Evolutionary conservation across 2,888 invertebrate species (phyloP).

Genomic region (Pyrrhosoma nymphula): DNA sequence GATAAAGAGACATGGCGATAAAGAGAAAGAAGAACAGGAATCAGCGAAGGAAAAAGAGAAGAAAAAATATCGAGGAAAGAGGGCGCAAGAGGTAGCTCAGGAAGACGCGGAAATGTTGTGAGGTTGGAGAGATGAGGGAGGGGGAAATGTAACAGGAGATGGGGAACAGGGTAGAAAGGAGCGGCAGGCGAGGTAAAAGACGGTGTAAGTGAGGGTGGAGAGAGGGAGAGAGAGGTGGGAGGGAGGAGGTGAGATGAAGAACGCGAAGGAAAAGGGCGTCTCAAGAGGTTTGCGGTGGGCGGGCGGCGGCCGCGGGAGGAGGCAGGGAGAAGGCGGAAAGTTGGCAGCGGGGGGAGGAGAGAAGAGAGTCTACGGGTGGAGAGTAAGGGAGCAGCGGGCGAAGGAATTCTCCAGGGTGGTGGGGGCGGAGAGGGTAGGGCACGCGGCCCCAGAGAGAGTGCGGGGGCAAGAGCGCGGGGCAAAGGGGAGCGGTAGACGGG

Average conservation of each 20-base stretch:
- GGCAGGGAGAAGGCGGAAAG: background rate
- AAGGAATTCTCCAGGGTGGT: slow-evolving; percentile 14
- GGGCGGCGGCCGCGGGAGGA: background rate
- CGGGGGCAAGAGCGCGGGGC: background rate
- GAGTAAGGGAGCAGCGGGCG: background rate
- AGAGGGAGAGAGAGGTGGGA: background rate
- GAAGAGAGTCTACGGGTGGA: background rate
- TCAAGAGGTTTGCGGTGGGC: slow-evolving; percentile 29
- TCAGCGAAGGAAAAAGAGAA: too few relatives aligned
- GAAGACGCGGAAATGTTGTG: background rate
- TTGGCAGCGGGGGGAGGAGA: background rate
- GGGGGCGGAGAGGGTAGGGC: background rate
- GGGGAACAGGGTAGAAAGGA: background rate
- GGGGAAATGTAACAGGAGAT: too few relatives aligned
- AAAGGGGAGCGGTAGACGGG: background rate
- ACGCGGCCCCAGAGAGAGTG: background rate
- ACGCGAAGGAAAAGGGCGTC: background rate
- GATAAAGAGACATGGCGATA: too few relatives aligned
- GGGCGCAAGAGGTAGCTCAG: too few relatives aligned
- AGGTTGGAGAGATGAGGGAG: background rate
- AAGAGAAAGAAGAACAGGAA: too few relatives aligned
- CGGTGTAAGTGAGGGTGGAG: too few relatives aligned
- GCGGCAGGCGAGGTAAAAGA: background rate
- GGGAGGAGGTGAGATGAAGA: background rate
- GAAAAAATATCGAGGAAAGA: too few relatives aligned